These are phyloP conservation scores for Thalpophila matura DNA, from an alignment of 2,888 invertebrate genomes.

Conservation along the genomic window DNA sequence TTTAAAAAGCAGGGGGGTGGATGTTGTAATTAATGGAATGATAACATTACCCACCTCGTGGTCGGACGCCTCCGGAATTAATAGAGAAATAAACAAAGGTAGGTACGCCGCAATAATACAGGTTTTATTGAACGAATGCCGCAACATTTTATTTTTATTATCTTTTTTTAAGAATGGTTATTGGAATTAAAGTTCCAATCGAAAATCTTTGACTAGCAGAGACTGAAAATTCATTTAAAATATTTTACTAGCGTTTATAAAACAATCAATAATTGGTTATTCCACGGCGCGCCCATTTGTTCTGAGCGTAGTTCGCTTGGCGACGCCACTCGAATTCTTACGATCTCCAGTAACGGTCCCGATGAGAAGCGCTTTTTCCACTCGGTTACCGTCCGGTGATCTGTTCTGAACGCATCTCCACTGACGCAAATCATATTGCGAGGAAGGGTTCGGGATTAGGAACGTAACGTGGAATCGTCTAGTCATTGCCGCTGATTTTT, in stretches of 20 bases:
- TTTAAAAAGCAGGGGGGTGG: slow-evolving; percentile 88
- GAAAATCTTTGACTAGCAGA: not conserved
- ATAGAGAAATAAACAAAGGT: slow-evolving; percentile 69
- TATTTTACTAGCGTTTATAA: not conserved
- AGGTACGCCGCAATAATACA: slow-evolving; percentile 60
- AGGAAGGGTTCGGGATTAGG: slow-evolving; percentile 87
- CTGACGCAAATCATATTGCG: slow-evolving; percentile 91
- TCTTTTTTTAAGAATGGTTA: not conserved
- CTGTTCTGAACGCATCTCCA: slow-evolving; percentile 89
- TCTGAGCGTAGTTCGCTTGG: slow-evolving; percentile 53
- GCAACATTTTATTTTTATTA: not conserved
- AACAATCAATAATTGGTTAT: slow-evolving; percentile 50
- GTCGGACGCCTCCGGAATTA: slow-evolving; percentile 82
- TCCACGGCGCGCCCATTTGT: slow-evolving; percentile 48
- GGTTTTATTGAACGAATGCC: slow-evolving; percentile 17
- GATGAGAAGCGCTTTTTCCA: slow-evolving; percentile 90
- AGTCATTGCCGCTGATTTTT: slow-evolving; percentile 88
- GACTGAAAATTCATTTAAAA: not conserved
- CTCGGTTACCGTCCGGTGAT: slow-evolving; percentile 90
- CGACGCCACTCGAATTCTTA: slow-evolving; percentile 79
- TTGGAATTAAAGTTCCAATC: not conserved
- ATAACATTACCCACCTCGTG: slow-evolving; percentile 89
- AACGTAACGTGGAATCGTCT: slow-evolving; percentile 79
- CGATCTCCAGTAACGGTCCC: slow-evolving; percentile 76
- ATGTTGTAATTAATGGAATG: slow-evolving; percentile 90